Evolutionary conservation across 2,888 invertebrate genomes (phyloP), one percentile per base, ranked within the genome.

Genomic region (Phrixothrix hirtus): DNA sequence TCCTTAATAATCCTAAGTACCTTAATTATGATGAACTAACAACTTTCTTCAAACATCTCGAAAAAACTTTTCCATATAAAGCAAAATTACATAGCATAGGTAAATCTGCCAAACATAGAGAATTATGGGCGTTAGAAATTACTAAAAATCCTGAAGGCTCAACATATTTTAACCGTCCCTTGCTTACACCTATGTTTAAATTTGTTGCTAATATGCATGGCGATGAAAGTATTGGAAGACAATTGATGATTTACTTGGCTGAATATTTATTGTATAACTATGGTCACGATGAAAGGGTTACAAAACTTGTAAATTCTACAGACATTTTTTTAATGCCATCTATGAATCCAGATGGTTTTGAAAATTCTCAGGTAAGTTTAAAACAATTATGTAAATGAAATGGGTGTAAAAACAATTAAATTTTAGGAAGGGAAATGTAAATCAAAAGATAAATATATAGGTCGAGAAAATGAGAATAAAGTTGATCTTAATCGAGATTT

Each of bases 141-240:
- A 86, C 88, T 39, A 82, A 85, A 62, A 87, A 89, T 75, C 86
- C 88, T 1, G 57, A 63, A 14, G 58, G 67, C 57, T 75, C 21
- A 68, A n/a, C 36, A 4, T 13, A 26, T 6, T n/a, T 9, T 9
- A 74, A 46, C 69, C 77, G 63, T 72, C 83, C 67, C 78, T 81
- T 74, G 74, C 83, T 69, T 78, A 86, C 90, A 63, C 96, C 96
- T 0, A 92, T 94, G 81, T 88, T 96, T 62, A 96, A 96, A 71
- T 92, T 89, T 78, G 89, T 96, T 51, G 95, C 89, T 7, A 96
- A 96, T 69, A 96, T 97, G 95, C 95, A 97, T 71, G 96, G 96
- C 1, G 95, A 96, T 70, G 96, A 96, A 75, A 83, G 91, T 1
- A 82, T 96, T 13, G 96, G 95, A 0, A 79, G 95, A 29, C 87